Evolutionary conservation across 2,113 vertebrate genomes (phyloP).

Genomic region (Mustelus asterias): DNA sequence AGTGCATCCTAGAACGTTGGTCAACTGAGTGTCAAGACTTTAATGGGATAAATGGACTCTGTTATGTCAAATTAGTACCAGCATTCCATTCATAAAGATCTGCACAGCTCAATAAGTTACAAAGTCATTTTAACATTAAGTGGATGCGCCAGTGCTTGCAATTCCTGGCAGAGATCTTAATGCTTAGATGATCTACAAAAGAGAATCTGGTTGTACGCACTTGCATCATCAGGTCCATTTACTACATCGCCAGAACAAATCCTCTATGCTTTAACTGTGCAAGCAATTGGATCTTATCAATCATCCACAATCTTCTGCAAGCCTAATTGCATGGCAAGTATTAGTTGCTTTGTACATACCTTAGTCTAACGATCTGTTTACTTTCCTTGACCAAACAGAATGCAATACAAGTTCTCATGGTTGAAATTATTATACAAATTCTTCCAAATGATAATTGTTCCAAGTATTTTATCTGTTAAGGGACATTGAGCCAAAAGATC

Average conservation of each 20-base stretch:
- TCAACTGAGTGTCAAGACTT: not conserved
- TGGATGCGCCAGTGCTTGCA: not conserved
- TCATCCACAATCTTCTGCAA: not conserved
- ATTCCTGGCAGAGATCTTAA: not conserved
- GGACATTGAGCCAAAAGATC: not conserved
- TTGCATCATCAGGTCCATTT: not conserved
- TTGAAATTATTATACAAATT: not conserved
- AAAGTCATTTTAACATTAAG: not conserved
- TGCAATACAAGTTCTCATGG: not conserved
- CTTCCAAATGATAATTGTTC: not conserved
- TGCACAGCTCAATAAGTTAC: not conserved
- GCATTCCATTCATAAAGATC: not conserved
- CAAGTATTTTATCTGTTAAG: not conserved
- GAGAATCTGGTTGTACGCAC: not conserved
- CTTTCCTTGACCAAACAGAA: not conserved
- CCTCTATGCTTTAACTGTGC: not conserved
- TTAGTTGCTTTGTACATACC: not conserved
- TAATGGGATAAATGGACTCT: not conserved
- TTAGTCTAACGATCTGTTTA: not conserved
- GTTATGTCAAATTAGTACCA: not conserved
- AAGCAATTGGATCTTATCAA: not conserved
- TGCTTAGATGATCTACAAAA: not conserved
- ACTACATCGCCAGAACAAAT: not conserved
- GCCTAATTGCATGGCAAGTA: not conserved
- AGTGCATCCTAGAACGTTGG: not conserved